Conservation (phyloP, 2,888 invertebrate genomes). For the Drosophila setosimentum region DNA sequence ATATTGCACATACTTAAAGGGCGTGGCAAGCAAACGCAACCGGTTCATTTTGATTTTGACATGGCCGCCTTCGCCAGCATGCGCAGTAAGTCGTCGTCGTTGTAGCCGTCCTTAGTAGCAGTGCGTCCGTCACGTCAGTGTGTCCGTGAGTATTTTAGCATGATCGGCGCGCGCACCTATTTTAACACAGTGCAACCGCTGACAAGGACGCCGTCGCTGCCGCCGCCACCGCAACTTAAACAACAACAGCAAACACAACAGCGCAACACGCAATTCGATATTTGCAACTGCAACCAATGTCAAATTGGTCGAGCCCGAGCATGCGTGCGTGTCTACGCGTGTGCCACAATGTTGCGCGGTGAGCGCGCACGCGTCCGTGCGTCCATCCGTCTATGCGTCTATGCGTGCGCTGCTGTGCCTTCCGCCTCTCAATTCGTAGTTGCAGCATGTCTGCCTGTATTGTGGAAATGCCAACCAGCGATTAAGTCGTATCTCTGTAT, state of each 20-base stretch:
- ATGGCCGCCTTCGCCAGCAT: slow-evolving; percentile 31
- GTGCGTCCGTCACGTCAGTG: slow-evolving; percentile 11
- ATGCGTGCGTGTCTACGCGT: slow-evolving; percentile 14
- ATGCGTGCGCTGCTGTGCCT: slow-evolving; percentile 13
- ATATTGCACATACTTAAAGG: not conserved
- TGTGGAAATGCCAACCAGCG: slow-evolving; percentile 18
- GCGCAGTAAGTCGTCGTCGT: not conserved
- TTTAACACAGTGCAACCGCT: slow-evolving; percentile 1
- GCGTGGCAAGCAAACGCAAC: slow-evolving; percentile 25
- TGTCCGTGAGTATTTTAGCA: not conserved
- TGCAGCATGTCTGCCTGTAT: slow-evolving; percentile 24
- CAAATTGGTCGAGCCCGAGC: slow-evolving; percentile 1
- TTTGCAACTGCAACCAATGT: slow-evolving; percentile 15
- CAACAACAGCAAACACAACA: slow-evolving; percentile 84
- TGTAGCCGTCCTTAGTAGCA: not conserved
- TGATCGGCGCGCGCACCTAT: slow-evolving; percentile 48
- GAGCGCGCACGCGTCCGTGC: not conserved
- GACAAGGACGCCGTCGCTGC: slow-evolving; percentile 18
- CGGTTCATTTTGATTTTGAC: not conserved
- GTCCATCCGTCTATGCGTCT: slow-evolving; percentile 3
- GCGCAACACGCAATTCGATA: slow-evolving; percentile 31
- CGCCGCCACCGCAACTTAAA: slow-evolving; percentile 79
- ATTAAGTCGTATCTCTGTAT: slow-evolving; percentile 1
- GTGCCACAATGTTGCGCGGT: not conserved
- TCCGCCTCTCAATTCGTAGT: not conserved